These are phyloP conservation scores for Antedon mediterranea DNA, from an alignment of 53 echinoderm and acorn worm species.

Conservation along the genomic window DNA sequence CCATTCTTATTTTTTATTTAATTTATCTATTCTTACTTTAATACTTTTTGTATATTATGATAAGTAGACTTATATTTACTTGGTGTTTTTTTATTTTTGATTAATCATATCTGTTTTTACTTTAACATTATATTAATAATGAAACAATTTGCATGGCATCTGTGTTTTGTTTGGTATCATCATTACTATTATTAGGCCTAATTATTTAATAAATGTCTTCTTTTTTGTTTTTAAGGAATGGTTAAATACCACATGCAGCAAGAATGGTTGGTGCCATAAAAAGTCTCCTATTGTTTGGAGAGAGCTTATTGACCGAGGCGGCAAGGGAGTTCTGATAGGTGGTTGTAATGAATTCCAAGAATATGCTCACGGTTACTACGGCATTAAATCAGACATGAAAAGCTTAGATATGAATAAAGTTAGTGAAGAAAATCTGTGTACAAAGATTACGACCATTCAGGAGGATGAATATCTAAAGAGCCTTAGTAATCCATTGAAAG, in stretches of 20 bases:
- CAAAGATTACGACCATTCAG: slow-evolving; percentile 37
- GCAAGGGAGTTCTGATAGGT: slow-evolving; percentile 83
- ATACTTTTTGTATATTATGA: no score
- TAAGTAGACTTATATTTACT: no score
- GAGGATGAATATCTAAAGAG: slow-evolving; percentile 62
- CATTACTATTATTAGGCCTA: background rate
- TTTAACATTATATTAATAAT: no score
- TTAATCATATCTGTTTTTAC: no score
- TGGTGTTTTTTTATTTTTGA: no score
- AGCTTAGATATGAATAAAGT: slow-evolving; percentile 86
- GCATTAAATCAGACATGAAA: slow-evolving; percentile 57
- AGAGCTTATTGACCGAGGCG: slow-evolving; percentile 79
- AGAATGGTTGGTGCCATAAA: slow-evolving; percentile 67
- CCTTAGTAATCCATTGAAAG: slow-evolving; percentile 68
- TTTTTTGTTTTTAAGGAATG: slow-evolving; percentile 37
- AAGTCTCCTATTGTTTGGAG: slow-evolving; percentile 92
- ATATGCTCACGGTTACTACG: slow-evolving; percentile 87
- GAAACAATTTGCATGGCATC: no score
- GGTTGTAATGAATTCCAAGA: slow-evolving; percentile 97
- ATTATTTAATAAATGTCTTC: background rate
- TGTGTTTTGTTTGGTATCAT: no score
- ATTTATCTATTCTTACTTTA: no score
- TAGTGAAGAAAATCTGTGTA: slow-evolving; percentile 57
- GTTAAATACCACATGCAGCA: slow-evolving; percentile 43
- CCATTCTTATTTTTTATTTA: background rate